Base-by-base conservation (phyloP, 2,113 vertebrate species). In the Bungarus multicinctus region DNA sequence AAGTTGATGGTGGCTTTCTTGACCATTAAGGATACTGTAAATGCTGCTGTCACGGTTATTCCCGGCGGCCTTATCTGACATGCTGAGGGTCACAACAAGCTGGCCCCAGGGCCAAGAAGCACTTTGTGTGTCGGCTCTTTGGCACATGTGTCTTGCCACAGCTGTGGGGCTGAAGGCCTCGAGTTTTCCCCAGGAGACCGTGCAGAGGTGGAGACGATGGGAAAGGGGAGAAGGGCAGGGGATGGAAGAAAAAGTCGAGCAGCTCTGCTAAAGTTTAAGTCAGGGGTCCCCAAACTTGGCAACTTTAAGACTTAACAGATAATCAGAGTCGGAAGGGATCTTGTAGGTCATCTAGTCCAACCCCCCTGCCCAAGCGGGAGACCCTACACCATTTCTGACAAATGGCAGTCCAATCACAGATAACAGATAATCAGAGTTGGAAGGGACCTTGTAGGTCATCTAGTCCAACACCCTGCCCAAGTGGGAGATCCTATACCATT, bases 21-120 rank as follows among this genome's bases (percentile, higher is more conserved):
- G 89, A 87, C 81, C 88, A 39, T 22, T 90, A 93, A 93, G 52
- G 74, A 93, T 60, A 81, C n/a, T 54, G 34, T 64, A 30, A 54
- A 55, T 53, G 89, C 60, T 85, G n/a, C 34, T 39, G 81, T 90
- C 89, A 55, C 39, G 27, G 39, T 25, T 18, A 81, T 88, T 87
- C 89, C 89, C 85, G 1, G 47, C 9, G 89, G 92, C 55, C 85
- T 93, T 60, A 23, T 90, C 57, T 88, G 3, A 22, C 50, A 25
- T 6, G 43, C 50, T 34, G 74, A 47, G 43, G 92, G 47, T 87
- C 58, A 91, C 85, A 30, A 39, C 58, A 88, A 64, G 27, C 89
- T 88, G 89, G 52, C 92, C 22, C 11, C 39, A 39, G 89, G 69
- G 58, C 69, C 58, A 50, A 90, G 27, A 43, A 47, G 88, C 85